Percentiles rank a stretch among this genome's conserved stretches.
phyloP scores from a whole-genome alignment of 2,797 vertebrate genomes.

The Gymnothorax javanicus region DNA sequence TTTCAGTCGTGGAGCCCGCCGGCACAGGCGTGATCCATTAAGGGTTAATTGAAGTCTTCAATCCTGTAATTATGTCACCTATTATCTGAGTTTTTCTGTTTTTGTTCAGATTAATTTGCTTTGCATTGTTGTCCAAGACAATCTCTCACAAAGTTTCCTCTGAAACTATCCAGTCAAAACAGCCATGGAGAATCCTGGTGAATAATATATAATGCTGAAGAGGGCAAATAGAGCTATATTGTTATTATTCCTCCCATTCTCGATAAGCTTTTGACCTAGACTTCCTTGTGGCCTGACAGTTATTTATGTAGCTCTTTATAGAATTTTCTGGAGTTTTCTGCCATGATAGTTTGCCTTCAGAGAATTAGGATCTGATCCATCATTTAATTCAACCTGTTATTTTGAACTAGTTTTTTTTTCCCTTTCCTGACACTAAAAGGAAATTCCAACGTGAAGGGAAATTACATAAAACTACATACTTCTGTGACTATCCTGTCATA shows the following conservation, averaged over 20 bases:
- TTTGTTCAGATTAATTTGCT: constrained; percentile 2
- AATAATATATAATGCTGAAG: neutral
- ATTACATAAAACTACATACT: constrained; percentile 58
- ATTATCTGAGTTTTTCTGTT: neutral
- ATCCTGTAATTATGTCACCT: neutral
- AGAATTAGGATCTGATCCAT: constrained; percentile 25
- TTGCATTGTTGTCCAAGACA: neutral
- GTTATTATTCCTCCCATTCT: neutral
- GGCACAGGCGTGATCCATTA: too few species aligned
- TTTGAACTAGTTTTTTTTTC: neutral
- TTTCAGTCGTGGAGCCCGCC: too few species aligned
- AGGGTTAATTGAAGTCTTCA: neutral
- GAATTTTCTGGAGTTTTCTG: constrained; percentile 1
- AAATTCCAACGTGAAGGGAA: constrained; percentile 60
- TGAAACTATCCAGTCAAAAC: neutral
- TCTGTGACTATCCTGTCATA: constrained; percentile 50
- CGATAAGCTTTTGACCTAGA: neutral
- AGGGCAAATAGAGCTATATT: neutral
- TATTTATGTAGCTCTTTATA: neutral
- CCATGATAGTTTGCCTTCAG: neutral
- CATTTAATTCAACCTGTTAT: constrained; percentile 22
- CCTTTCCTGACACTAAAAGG: constrained; percentile 49
- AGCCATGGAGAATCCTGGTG: neutral
- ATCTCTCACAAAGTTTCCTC: neutral
- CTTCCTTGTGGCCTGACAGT: neutral